Evolutionary conservation across 2,888 invertebrate genomes (phyloP).

Genomic region (Mongoloraphidia duomilia): DNA sequence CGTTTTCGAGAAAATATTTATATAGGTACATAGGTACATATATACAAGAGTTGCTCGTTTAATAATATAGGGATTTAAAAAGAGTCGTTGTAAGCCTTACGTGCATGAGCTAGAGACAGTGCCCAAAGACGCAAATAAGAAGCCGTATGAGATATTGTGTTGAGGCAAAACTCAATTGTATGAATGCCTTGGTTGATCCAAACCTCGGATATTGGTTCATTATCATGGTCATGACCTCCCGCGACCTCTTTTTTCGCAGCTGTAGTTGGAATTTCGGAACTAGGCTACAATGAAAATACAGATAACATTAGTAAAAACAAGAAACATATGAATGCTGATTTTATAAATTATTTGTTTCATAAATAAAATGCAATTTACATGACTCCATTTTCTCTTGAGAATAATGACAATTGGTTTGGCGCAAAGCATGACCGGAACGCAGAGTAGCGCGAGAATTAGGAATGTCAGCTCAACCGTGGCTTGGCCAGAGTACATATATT

Average conservation of each 20-base stretch:
- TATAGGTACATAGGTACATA: too few species aligned
- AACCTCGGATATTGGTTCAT: constrained; percentile 65
- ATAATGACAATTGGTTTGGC: constrained; percentile 59
- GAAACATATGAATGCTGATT: background rate
- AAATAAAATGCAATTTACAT: constrained; percentile 36
- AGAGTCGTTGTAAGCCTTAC: constrained; percentile 45
- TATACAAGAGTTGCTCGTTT: too few species aligned
- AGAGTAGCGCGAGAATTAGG: constrained; percentile 46
- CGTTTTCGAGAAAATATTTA: too few species aligned
- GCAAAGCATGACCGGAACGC: constrained; percentile 63
- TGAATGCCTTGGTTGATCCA: constrained; percentile 92
- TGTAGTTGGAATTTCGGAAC: background rate
- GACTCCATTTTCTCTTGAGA: constrained; percentile 40
- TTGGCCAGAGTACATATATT: constrained; percentile 46
- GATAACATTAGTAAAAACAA: background rate
- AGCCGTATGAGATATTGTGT: constrained; percentile 93
- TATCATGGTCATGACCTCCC: background rate
- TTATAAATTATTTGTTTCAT: background rate
- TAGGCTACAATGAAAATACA: background rate
- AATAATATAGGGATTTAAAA: too few species aligned
- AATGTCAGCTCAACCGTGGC: constrained; percentile 44
- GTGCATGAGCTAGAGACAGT: constrained; percentile 86
- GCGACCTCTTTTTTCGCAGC: background rate
- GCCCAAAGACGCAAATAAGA: constrained; percentile 96
- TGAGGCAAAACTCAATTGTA: constrained; percentile 91